Evolutionary conservation across 2,888 invertebrate genomes (phyloP).

Genomic region (Hofmannophila pseudospretella): DNA sequence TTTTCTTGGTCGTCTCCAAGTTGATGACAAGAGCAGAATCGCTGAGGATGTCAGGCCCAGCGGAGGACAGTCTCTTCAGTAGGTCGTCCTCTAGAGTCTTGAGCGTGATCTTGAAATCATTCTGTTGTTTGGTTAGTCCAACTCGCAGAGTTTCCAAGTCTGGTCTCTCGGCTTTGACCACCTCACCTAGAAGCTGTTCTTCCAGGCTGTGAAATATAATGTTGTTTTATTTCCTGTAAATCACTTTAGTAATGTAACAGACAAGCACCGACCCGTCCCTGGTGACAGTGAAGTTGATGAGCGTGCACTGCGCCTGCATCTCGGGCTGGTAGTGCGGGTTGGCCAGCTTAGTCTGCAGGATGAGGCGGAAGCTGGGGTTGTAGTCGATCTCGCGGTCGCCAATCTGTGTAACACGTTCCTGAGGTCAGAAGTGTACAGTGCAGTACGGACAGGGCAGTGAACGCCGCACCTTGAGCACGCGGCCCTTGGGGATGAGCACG

Average conservation of each 20-base stretch:
- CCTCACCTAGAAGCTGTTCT: conserved; percentile 94
- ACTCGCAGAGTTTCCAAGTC: conserved; percentile 91
- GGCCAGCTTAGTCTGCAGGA: conserved; percentile 94
- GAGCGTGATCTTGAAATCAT: conserved; percentile 94
- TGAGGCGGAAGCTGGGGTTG: conserved; percentile 87
- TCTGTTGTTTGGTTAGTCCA: conserved; percentile 93
- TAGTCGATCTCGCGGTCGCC: conserved; percentile 96
- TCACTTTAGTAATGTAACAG: not conserved
- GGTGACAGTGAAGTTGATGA: conserved; percentile 97
- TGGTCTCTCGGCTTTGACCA: conserved; percentile 94
- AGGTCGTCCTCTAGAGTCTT: conserved; percentile 95
- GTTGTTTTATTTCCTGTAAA: too few relatives aligned
- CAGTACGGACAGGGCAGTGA: too few relatives aligned
- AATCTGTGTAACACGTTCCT: too few relatives aligned
- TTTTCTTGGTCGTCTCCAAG: conserved; percentile 94
- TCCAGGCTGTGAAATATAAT: conserved; percentile 78
- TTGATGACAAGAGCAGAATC: conserved; percentile 94
- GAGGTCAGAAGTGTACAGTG: too few relatives aligned
- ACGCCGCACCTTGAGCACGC: conserved; percentile 78
- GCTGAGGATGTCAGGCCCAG: conserved; percentile 93
- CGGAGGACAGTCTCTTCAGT: conserved; percentile 89
- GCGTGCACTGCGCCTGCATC: conserved; percentile 96
- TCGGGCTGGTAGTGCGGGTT: conserved; percentile 98
- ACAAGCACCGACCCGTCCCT: conserved; percentile 81
- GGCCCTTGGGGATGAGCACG: conserved; percentile 92